Evolutionary conservation across 2,888 invertebrate genomes (phyloP).

Genomic region (Ennomos erosarius): DNA sequence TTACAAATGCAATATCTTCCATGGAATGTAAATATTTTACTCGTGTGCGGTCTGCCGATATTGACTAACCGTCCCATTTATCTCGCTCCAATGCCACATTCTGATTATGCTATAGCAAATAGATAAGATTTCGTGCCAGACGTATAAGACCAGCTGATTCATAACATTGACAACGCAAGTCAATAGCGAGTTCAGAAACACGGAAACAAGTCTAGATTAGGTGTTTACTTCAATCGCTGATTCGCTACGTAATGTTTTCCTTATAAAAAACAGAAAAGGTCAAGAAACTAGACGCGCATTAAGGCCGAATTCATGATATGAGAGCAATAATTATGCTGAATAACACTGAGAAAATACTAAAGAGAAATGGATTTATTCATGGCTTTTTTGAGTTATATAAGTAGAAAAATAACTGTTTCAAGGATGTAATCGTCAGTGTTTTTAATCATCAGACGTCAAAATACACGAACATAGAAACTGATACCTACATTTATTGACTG

Average conservation of each 20-base stretch:
- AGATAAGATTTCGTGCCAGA: slow-evolving; percentile 20
- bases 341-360: not conserved
- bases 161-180: slow-evolving; percentile 22
- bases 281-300: slow-evolving; percentile 30
- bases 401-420: too few relatives aligned
- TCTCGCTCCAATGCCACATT: slow-evolving; percentile 16
- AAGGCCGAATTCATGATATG: slow-evolving; percentile 5
- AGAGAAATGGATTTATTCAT: too few relatives aligned
- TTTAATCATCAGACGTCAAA: not conserved
- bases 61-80: slow-evolving; percentile 16
- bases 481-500: slow-evolving; percentile 4
- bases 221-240: not conserved
- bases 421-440: too few relatives aligned
- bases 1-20: slow-evolving; percentile 6
- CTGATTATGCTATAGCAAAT: slow-evolving; percentile 9
- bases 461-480: slow-evolving; percentile 2
- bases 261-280: slow-evolving; percentile 32
- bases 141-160: slow-evolving; percentile 24
- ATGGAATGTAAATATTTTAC: slow-evolving; percentile 5
- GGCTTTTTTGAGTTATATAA: too few relatives aligned
- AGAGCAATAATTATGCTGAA: slow-evolving; percentile 6
- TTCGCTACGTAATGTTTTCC: slow-evolving; percentile 22
- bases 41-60: slow-evolving; percentile 13
- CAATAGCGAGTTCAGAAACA: slow-evolving; percentile 20
- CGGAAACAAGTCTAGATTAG: slow-evolving; percentile 33